These are phyloP conservation scores for Diadromus collaris DNA, from an alignment of 2,888 invertebrate genomes.

Conservation along the genomic window DNA sequence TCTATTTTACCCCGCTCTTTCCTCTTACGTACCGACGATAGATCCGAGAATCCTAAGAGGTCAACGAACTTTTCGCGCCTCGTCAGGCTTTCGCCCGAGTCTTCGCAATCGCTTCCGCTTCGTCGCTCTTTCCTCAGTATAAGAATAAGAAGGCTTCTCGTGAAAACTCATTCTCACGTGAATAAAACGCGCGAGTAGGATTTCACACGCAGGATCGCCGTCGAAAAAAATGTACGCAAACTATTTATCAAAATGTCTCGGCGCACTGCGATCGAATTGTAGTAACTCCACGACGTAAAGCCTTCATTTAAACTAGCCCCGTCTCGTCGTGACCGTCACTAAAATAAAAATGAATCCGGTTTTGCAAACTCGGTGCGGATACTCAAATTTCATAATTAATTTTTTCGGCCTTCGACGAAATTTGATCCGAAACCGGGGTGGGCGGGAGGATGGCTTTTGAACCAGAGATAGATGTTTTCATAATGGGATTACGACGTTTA, in stretches of 20 bases:
- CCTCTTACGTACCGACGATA: neutral
- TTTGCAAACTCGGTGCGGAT: neutral
- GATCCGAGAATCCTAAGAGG: neutral
- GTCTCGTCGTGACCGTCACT: neutral
- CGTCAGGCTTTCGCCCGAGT: neutral
- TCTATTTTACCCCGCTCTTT: no score
- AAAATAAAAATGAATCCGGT: neutral
- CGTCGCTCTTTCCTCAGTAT: no score
- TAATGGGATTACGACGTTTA: slow-evolving; percentile 71
- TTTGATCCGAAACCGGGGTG: neutral
- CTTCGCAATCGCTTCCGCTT: no score
- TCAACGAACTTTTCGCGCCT: neutral
- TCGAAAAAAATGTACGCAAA: no score
- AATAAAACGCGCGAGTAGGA: no score
- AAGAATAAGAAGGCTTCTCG: no score
- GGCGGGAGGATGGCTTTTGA: neutral
- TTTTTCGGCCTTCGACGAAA: slow-evolving; percentile 15
- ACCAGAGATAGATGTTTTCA: slow-evolving; percentile 32
- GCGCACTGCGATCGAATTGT: no score
- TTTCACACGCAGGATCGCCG: no score
- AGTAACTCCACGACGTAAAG: neutral
- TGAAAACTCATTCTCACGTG: no score
- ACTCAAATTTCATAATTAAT: slow-evolving; percentile 23
- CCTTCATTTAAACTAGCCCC: neutral
- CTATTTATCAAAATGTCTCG: no score